phyloP scores from a whole-genome alignment of 2,113 vertebrate species.

The Dascyllus trimaculatus region DNA sequence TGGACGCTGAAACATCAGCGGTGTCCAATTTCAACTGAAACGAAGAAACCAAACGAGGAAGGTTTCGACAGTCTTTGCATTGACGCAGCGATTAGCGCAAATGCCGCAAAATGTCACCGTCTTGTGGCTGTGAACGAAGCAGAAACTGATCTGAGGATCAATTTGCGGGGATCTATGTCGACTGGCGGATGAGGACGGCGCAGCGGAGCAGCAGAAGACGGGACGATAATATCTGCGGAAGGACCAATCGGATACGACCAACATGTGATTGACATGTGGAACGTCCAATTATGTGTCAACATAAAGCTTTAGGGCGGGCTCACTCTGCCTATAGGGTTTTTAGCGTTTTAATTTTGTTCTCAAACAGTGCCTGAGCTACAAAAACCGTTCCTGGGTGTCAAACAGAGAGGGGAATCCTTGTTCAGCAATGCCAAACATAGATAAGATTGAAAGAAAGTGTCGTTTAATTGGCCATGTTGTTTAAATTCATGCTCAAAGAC shows the following conservation, averaged over 20 bases:
- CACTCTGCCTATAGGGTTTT: conserved; percentile 49
- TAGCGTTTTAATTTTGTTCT: conserved; percentile 59
- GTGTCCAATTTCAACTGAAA: conserved; percentile 81
- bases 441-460: conserved; percentile 1
- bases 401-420: background rate
- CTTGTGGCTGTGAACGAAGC: background rate
- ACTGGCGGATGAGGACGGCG: conserved; percentile 85
- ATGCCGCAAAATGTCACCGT: background rate
- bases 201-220: conserved; percentile 77
- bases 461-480: background rate
- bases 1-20: conserved; percentile 78
- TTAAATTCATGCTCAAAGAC: conserved; percentile 10
- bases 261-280: conserved; percentile 71
- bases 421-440: background rate
- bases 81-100: background rate
- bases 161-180: conserved; percentile 84
- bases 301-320: conserved; percentile 46
- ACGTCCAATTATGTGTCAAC: conserved; percentile 59
- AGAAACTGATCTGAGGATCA: background rate
- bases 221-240: conserved; percentile 82
- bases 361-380: conserved; percentile 2
- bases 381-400: background rate
- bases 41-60: background rate
- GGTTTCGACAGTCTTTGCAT: background rate
- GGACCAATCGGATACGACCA: conserved; percentile 78